Base-by-base conservation (phyloP, 2,113 vertebrate species). In the Pygoscelis adeliae region DNA sequence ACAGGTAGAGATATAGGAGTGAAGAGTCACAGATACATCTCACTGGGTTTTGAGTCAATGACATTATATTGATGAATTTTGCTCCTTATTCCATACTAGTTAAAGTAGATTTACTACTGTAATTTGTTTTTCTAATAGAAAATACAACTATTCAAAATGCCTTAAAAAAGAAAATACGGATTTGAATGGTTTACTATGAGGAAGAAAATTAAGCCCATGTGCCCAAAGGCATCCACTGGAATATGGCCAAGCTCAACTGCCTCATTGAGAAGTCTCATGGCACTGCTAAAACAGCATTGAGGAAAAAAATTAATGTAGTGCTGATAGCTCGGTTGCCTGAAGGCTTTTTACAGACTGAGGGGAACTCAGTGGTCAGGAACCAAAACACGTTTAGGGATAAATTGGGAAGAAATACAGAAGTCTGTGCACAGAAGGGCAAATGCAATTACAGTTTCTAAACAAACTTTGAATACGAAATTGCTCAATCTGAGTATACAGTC, bases 131-230 rank as follows among this genome's bases (percentile, higher is more conserved):
- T 76, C 81, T 79, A 67, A 52, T 72, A 76, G 66, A 62, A 94
- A 76, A 67, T 19, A 85, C 46, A 95, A 87, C 52, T 67, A 76
- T 49, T 82, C 32, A 17, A 91, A 95, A 36, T 69, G 56, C 21
- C 65, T 93, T 89, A 79, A 89, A 87, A 73, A 81, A 79, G 52
- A 59, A 55, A 79, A 92, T 49, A 79, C 8, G 17, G 69, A 79
- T 79, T 89, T 87, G 80, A 91, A 59, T 29, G 13, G 53, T 65
- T 90, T 93, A 76, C 83, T 89, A 69, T 14, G 40, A 85, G 44
- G 73, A 95, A 91, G 65, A 86, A 97, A 95, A 96, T 92, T 69
- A 89, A 65, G 91, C 21, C 73, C 89, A 93, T 66, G 87, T 49
- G 81, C 87, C 96, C 66, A 76, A 79, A 95, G 81, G 66, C 93